Percentiles rank a stretch among this genome's conserved stretches.
These are phyloP conservation scores for Zosterops pallidus DNA, from an alignment of 2,113 vertebrate species.

Conservation along the genomic window DNA sequence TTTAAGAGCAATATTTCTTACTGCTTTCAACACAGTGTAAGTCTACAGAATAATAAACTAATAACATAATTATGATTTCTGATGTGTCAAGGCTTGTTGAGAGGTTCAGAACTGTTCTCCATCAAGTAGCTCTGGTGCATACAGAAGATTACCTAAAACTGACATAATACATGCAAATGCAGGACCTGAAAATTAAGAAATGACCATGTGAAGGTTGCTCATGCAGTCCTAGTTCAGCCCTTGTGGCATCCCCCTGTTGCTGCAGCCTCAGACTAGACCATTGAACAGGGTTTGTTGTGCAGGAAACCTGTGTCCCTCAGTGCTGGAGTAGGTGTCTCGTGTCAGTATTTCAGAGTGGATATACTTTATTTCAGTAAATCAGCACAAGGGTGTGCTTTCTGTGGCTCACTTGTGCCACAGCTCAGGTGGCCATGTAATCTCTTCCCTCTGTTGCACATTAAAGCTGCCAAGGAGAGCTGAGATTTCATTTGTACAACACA, in stretches of 20 bases:
- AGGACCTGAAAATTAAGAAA: neutral
- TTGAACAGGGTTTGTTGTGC: fast-evolving
- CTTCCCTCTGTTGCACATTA: neutral
- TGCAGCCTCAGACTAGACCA: fast-evolving
- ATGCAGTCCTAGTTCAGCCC: fast-evolving
- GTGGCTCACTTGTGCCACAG: neutral
- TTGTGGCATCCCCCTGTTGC: neutral
- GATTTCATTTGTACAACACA: neutral
- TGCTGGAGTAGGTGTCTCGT: neutral
- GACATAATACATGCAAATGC: neutral
- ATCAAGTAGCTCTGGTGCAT: neutral
- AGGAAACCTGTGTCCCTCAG: neutral
- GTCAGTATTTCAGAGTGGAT: neutral
- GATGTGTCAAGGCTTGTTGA: neutral
- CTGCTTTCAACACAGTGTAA: neutral
- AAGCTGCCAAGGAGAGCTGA: neutral
- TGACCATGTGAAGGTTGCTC: fast-evolving
- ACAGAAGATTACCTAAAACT: neutral
- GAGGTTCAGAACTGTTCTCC: neutral
- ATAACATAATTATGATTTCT: neutral
- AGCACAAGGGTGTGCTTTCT: neutral
- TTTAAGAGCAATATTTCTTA: neutral
- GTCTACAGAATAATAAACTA: neutral
- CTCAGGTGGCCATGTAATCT: neutral
- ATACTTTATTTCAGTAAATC: neutral